Base-by-base conservation (phyloP, 2,797 vertebrate genomes). In the Kryptolebias ocellatus region DNA sequence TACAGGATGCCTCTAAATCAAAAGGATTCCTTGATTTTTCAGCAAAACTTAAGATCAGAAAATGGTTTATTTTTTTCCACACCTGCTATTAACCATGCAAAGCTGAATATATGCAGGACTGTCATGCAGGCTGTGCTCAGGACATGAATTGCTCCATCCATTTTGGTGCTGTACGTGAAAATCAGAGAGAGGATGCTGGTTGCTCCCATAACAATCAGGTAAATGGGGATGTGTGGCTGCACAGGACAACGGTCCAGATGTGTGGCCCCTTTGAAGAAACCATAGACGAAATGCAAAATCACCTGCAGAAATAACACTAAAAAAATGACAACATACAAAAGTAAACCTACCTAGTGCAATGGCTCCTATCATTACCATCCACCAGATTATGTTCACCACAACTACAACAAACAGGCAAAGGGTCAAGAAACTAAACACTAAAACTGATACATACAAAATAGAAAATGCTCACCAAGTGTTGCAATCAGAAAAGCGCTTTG, bases 51-150 rank as follows among this genome's bases (percentile, higher is more conserved):
- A 45, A 8, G 4, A 4, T 42, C 15, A 47, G 8, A 34, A 34
- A 46, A 20, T 2, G 1, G 4, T 42, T 29, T 9, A 2, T 31
- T 47, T 28, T 51, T 59, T 34, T n/a, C 59, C 79, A 15, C 57
- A 92, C 91, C 91, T 90, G 84, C 65, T 20, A 92, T 74, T 20
- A 91, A 72, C 90, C 88, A 91, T 60, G 67, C 31, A 2, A 90
- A 77, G 44, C 2, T 76, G 73, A 90, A 87, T 59, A 89, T 14
- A 65, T 90, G 56, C 27, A 92, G 49, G 7, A 84, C 0, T 11
- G 4, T 1, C 31, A 54, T 39, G 45, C 42, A 81, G 60, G 0
- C 0, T 0, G 45, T 15, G 45, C 12, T 69, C 27, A 89, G 20
- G n/a, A 28, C 0, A 28, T 0, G 17, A 51, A n/a, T 0, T 0